Percentiles rank a stretch among this genome's conserved stretches.
phyloP scores from a whole-genome alignment of 2,797 vertebrate genomes.

The Hafferia zeledoni region DNA sequence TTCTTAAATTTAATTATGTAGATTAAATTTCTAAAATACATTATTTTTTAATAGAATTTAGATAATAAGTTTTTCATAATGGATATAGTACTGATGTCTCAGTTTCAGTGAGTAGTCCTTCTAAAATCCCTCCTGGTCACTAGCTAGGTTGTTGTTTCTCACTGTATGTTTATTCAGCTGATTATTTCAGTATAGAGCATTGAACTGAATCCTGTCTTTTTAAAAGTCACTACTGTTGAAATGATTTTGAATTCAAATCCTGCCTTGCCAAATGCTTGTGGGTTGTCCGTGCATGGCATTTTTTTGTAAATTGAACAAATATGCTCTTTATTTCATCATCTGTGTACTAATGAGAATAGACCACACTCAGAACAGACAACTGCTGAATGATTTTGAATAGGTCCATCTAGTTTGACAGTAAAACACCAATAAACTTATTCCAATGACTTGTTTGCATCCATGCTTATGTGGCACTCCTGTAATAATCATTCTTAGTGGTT shows the following conservation, averaged over 20 bases:
- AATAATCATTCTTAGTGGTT: not conserved
- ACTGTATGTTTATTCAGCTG: not conserved
- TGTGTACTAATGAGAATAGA: not conserved
- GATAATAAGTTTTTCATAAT: not conserved
- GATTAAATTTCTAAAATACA: not conserved
- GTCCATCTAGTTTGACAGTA: not conserved
- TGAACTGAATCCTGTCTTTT: not conserved
- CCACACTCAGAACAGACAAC: not conserved
- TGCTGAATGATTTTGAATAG: not conserved
- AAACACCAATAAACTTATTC: not conserved
- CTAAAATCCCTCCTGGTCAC: not conserved
- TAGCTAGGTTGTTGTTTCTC: not conserved
- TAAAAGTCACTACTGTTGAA: not conserved
- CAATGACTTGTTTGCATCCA: not conserved
- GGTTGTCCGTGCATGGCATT: not conserved
- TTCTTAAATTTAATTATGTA: not conserved
- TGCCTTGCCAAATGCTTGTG: not conserved
- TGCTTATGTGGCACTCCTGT: not conserved
- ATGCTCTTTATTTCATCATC: not conserved
- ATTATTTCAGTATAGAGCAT: not conserved
- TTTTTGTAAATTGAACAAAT: slow-evolving; percentile 19
- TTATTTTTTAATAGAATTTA: not conserved
- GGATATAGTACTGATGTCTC: not conserved
- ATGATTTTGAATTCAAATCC: not conserved
- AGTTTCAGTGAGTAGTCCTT: not conserved